These are phyloP conservation scores for Hydrochoerus hydrochaeris DNA, from an alignment of 2,113 vertebrate species.

Conservation along the genomic window DNA sequence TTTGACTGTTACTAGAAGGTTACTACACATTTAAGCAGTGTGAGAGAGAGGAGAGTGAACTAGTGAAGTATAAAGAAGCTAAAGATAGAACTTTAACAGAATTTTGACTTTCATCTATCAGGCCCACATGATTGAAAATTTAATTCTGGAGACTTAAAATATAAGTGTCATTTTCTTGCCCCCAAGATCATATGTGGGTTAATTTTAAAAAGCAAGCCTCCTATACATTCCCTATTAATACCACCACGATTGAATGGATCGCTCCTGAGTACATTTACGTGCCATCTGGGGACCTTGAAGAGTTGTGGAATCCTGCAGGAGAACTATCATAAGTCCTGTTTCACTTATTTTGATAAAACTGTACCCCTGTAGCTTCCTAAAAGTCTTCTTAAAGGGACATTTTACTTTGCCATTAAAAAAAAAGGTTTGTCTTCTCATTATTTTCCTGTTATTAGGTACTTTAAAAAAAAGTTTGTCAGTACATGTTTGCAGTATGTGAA, in stretches of 20 bases:
- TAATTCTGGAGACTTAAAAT: not conserved
- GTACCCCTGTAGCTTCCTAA: not conserved
- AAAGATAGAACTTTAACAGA: not conserved
- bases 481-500: not conserved
- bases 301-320: not conserved
- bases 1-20: not conserved
- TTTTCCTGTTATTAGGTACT: not conserved
- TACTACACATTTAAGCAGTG: not conserved
- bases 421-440: not conserved
- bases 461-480: too few species aligned
- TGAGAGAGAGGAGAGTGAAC: not conserved
- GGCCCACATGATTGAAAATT: not conserved
- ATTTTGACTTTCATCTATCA: not conserved
- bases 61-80: not conserved
- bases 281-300: not conserved
- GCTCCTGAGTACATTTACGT: not conserved
- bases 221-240: not conserved
- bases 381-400: not conserved
- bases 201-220: not conserved
- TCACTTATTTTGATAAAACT: slow-evolving; percentile 26
- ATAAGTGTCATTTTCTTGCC: not conserved
- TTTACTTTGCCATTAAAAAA: not conserved
- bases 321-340: not conserved
- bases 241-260: not conserved
- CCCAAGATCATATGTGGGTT: not conserved